Evolutionary conservation across 2,113 vertebrate genomes (phyloP).

Genomic region (Smithornis capensis): DNA sequence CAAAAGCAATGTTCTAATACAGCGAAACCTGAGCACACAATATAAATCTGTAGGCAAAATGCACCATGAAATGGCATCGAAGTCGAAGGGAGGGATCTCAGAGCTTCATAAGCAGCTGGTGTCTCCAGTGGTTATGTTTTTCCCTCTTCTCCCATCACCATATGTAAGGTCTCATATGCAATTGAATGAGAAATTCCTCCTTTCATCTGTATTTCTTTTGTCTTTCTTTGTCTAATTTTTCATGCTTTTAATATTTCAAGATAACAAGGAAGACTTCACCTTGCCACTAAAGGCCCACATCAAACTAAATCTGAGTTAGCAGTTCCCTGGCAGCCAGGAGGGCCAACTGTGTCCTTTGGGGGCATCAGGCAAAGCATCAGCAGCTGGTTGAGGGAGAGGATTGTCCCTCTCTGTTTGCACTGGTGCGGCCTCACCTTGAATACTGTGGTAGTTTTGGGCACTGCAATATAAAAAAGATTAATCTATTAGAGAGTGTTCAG

Average conservation of each 20-base stretch:
- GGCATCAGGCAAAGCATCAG: not conserved
- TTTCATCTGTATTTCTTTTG: not conserved
- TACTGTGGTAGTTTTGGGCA: not conserved
- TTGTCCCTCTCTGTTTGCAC: not conserved
- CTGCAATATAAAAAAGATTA: not conserved
- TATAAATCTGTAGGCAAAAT: not conserved
- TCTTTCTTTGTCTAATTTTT: not conserved
- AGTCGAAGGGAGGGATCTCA: not conserved
- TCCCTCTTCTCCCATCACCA: not conserved
- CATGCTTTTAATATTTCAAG: not conserved
- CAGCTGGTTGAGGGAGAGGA: not conserved
- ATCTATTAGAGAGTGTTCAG: not conserved
- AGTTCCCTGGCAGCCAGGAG: not conserved
- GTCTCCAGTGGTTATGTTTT: not conserved
- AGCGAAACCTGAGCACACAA: not conserved
- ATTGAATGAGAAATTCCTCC: not conserved
- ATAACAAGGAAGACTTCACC: not conserved
- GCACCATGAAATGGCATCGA: not conserved
- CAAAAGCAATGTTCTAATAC: not conserved
- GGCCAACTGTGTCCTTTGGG: not conserved
- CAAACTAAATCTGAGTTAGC: not conserved
- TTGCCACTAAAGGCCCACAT: not conserved
- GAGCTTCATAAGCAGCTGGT: not conserved
- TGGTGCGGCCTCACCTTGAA: not conserved
- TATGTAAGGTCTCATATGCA: not conserved